Conservation (phyloP, 35 echinoderm and acorn worm genomes). For the Diadema setosum region DNA sequence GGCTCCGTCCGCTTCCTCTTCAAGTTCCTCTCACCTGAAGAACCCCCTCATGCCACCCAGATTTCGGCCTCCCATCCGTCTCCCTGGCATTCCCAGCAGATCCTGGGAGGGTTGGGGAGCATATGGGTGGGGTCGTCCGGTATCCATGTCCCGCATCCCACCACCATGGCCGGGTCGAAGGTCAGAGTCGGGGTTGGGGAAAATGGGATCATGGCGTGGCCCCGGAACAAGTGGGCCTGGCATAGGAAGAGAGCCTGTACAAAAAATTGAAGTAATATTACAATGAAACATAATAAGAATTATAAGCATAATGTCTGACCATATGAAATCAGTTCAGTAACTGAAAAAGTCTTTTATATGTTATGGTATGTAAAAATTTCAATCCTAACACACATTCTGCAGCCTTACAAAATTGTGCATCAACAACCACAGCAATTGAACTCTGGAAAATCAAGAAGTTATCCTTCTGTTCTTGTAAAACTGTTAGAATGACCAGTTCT, state of each 20-base stretch:
- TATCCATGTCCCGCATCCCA: constrained; percentile 25
- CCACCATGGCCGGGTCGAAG: constrained; percentile 24
- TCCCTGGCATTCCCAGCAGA: background rate
- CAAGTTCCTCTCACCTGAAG: background rate
- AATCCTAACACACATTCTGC: no score
- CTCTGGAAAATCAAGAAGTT: no score
- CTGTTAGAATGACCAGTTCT: no score
- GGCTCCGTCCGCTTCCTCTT: background rate
- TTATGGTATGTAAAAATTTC: no score
- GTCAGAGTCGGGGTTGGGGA: constrained; percentile 45
- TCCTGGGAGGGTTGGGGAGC: background rate
- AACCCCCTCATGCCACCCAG: background rate
- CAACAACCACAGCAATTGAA: no score
- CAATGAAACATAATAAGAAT: no score
- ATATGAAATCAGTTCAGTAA: no score
- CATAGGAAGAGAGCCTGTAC: background rate
- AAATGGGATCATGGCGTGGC: constrained; percentile 50
- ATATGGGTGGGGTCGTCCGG: background rate
- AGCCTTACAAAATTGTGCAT: no score
- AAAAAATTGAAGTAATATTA: no score
- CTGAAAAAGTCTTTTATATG: no score
- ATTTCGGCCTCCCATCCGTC: background rate
- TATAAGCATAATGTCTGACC: no score
- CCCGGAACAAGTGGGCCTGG: constrained; percentile 10
- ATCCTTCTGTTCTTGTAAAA: no score